Base-by-base conservation (phyloP, 2,797 vertebrate species). In the Acanthurus tractus region DNA sequence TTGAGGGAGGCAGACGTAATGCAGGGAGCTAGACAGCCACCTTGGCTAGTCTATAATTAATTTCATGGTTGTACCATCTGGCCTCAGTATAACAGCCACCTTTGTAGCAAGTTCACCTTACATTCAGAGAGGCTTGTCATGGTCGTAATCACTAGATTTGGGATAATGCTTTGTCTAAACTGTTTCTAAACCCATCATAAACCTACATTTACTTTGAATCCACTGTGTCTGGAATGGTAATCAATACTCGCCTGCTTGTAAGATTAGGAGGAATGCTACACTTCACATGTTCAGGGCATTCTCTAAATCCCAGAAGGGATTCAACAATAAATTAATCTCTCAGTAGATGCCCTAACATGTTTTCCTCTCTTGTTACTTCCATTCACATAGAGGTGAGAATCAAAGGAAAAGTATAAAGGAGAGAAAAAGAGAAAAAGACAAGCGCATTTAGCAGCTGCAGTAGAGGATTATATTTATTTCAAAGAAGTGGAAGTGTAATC, bases 391-490 rank as follows among this genome's bases (percentile, higher is more conserved):
- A 86, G 65, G 74, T 83, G 49, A 70, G 59, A 88, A 68, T 83
- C 58, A 79, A 72, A 82, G 52, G 25, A 83, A 58, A 72, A 61
- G 48, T 45, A 53, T 52, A 75, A 56, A 85, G 55, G 73, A 52
- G n/a, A 57, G 17, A 29, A 23, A 67, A 74, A 71, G 63, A 14
- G n/a, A 49, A 44, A 70, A 73, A 78, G 63, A 76, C 68, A 55
- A 64, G 69, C 58, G 54, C 38, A 77, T 89, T 89, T 80, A 83
- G 63, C 52, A 72, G 84, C 74, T 63, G 48, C 80, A 74, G 63
- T 29, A 63, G 82, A 85, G 83, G 85, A 92, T 91, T 90, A 80
- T 74, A 87, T 89, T 91, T 87, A 81, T 89, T 85, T 87, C 84
- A 90, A 88, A 88, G 83, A 87, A 83, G 52, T 73, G 56, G 56